Base-by-base conservation (phyloP, 2,888 invertebrate species). In the Thecophora atra region DNA sequence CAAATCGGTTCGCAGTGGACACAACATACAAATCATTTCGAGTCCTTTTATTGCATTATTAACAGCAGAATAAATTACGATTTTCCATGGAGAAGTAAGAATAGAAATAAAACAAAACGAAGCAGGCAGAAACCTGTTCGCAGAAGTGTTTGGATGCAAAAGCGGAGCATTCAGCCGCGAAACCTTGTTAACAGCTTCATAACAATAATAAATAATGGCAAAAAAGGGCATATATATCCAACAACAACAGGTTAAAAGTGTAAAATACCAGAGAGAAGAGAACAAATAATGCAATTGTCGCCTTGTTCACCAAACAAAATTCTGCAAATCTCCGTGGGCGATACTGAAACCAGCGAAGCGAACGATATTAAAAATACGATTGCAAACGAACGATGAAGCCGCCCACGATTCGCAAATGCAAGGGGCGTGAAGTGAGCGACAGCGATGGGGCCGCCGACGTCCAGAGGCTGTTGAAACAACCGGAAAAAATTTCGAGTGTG, bases 31-130 rank as follows among this genome's bases (percentile, higher is more conserved):
- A 70, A 51, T 71, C 56, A 26, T 44, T 47, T 70, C 68, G 63
- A 72, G 72, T 66, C 70, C 51, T 70, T 73, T 75, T 73, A 75
- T 73, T 75, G 73, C 58, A 60, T 75, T 75, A 73, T 73, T 60
- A 63, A 75, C 70, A 68, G 62, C 72, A 69, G 72, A 73, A 73
- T 75, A 72, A 73, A 75, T 73, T 72, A 72, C 62, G 63, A 71
- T 72, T 74, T 72, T 65, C 62, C 58, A 67, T 74, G 70, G 69
- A 42, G 66, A 4, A 54, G 19, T 6, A 54, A 67, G n/a, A 21
- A 13, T n/a, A 6, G 37, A 1, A 26, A 62, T 30, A 26, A 65
- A 65, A 65, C 47, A 28, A 56, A 68, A 68, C 15, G 17, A 58
- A 58, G 17, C 13, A 26, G 8, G 28, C 19, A 47, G 24, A 42